phyloP scores from a whole-genome alignment of 2,888 invertebrate species.

The Nymphalis polychloros region DNA sequence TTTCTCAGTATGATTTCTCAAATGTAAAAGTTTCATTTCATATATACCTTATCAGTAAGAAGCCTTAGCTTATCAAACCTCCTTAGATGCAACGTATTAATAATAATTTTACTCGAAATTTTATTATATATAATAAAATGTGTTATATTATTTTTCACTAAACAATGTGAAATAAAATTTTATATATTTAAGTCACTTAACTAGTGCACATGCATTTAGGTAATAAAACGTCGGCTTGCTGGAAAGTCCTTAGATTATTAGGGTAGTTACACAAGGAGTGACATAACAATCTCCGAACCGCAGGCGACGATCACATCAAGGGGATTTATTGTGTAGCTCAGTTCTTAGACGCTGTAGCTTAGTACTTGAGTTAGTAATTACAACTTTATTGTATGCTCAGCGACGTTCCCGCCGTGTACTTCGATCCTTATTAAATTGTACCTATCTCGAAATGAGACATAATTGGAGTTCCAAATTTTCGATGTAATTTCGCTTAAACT shows the following conservation, averaged over 20 bases:
- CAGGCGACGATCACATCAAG: conserved; percentile 38
- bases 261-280: conserved; percentile 29
- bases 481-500: not conserved
- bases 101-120: too few relatives aligned
- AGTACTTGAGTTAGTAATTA: conserved; percentile 47
- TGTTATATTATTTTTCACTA: too few relatives aligned
- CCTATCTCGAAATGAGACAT: conserved; percentile 18
- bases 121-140: too few relatives aligned
- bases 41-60: too few relatives aligned
- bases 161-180: too few relatives aligned
- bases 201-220: not conserved
- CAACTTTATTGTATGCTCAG: conserved; percentile 52
- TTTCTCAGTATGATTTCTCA: too few relatives aligned
- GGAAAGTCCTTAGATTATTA: conserved; percentile 26
- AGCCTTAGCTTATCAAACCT: too few relatives aligned
- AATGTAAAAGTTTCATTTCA: too few relatives aligned
- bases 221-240: conserved; percentile 16
- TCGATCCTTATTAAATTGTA: conserved; percentile 38
- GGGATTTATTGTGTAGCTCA: conserved; percentile 42
- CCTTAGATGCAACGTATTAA: too few relatives aligned
- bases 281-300: conserved; percentile 37
- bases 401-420: conserved; percentile 30
- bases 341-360: conserved; percentile 35
- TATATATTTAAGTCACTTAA: not conserved
- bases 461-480: conserved; percentile 19